Percentiles rank a stretch among this genome's conserved stretches.
These are phyloP conservation scores for Pongo pygmaeus DNA, from an alignment of 2,113 vertebrate genomes.

Conservation along the genomic window DNA sequence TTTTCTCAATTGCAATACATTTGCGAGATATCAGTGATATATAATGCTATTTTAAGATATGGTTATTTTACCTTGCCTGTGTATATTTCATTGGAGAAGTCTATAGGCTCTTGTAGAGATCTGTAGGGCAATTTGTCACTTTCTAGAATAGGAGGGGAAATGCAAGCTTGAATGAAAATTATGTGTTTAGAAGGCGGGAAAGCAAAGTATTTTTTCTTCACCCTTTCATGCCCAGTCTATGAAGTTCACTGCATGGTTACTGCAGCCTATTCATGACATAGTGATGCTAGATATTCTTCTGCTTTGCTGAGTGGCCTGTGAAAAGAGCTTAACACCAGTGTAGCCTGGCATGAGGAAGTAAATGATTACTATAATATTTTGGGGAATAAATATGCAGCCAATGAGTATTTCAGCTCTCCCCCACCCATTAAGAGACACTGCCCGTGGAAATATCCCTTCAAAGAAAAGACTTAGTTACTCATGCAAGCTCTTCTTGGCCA, in stretches of 20 bases:
- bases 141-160: background rate
- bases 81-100: slow-evolving; percentile 11
- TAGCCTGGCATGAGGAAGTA: background rate
- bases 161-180: background rate
- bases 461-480: background rate
- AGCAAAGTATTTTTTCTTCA: background rate
- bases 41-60: slow-evolving; percentile 38
- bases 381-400: background rate
- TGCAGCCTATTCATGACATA: background rate
- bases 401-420: background rate
- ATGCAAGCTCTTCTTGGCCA: background rate
- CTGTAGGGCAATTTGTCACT: background rate
- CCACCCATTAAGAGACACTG: background rate
- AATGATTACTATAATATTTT: background rate
- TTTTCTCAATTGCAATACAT: background rate
- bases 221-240: background rate
- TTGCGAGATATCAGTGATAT: background rate
- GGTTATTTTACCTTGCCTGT: background rate
- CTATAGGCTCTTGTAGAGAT: background rate
- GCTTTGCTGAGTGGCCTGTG: background rate
- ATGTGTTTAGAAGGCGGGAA: background rate
- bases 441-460: background rate
- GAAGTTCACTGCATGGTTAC: background rate
- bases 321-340: background rate
- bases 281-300: background rate